Evolutionary conservation across 1,140 invertebrate species (phyloP), one percentile per base, ranked within the genome.

Genomic region (Drosophila lowei): DNA sequence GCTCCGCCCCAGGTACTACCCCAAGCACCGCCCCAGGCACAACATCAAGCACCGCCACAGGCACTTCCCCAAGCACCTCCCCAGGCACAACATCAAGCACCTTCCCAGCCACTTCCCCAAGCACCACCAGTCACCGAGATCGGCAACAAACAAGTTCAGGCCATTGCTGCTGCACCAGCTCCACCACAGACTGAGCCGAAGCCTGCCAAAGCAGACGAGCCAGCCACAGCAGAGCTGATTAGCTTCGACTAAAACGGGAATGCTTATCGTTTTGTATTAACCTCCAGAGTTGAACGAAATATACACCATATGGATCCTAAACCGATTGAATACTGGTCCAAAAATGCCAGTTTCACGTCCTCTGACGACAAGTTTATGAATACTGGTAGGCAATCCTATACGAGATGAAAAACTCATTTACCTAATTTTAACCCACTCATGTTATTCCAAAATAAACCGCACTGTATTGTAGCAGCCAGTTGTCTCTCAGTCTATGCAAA

Each of bases 161-260:
- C 80, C 7, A 71, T 91, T 47, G 70, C 73, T 30, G 81, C 85
- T 7, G 76, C 86, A 15, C 89, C 90, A 50, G 85, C 90, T 47
- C 90, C 91, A 23, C 92, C 92, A 42, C 90, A 92, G 68, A 91
- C 91, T 47, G 76, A 88, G 50, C 84, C 83, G 23, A 49, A 59
- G 6, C 71, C 90, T 11, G 89, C 89, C 43, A 88, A 78, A 41
- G 80, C 92, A 5, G 90, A 76, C 79, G 66, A 94, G 66, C 93
- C 93, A 25, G 93, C 93, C 75, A 95, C 94, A 5, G 95, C 94
- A 50, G 95, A 95, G 90, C 91, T 95, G 2, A 95, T 95, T 53
- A 94, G 94, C 85, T 95, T 95, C 89, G 95, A 95, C 92, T 95
- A 92, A 93, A 81, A 6, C 21, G 13, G 7, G 38, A 47, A 48